Evolutionary conservation across 2,888 invertebrate species (phyloP).

Genomic region (Drosophila algonquin): DNA sequence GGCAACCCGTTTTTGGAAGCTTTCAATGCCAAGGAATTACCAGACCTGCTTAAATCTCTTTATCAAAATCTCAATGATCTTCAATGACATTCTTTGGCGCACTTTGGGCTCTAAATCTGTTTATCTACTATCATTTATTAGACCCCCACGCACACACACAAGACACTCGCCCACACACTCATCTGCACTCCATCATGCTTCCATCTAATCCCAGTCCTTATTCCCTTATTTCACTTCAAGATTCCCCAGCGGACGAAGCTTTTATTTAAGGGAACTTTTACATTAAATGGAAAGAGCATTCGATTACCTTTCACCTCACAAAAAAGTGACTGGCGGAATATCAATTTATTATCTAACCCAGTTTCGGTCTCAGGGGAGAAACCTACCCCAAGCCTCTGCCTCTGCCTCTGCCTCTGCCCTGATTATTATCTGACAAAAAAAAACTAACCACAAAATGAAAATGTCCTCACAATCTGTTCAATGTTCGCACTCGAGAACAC

Average conservation of each 20-base stretch:
- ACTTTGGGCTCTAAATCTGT: conserved; percentile 20
- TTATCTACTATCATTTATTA: conserved; percentile 36
- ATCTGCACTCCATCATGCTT: conserved; percentile 37
- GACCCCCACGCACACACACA: conserved; percentile 14
- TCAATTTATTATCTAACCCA: conserved; percentile 47
- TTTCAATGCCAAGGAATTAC: not conserved
- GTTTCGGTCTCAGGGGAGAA: conserved; percentile 19
- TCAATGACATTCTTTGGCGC: not conserved
- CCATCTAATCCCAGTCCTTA: conserved; percentile 48
- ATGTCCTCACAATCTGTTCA: conserved; percentile 21
- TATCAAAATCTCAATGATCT: conserved; percentile 17
- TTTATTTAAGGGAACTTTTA: not conserved
- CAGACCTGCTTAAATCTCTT: not conserved
- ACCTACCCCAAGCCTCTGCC: not conserved
- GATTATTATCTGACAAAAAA: conserved; percentile 1
- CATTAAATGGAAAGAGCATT: conserved; percentile 38
- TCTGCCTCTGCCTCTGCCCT: not conserved
- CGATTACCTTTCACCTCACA: conserved; percentile 38
- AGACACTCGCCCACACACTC: conserved; percentile 9
- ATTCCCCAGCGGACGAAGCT: conserved; percentile 9
- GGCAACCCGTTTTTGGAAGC: no score
- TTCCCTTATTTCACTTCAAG: conserved; percentile 17
- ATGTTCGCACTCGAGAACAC: not conserved
- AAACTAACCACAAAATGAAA: conserved; percentile 44
- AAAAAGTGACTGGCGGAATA: conserved; percentile 36